Evolutionary conservation across 2,888 invertebrate genomes (phyloP).

Genomic region (Philonicus albiceps): DNA sequence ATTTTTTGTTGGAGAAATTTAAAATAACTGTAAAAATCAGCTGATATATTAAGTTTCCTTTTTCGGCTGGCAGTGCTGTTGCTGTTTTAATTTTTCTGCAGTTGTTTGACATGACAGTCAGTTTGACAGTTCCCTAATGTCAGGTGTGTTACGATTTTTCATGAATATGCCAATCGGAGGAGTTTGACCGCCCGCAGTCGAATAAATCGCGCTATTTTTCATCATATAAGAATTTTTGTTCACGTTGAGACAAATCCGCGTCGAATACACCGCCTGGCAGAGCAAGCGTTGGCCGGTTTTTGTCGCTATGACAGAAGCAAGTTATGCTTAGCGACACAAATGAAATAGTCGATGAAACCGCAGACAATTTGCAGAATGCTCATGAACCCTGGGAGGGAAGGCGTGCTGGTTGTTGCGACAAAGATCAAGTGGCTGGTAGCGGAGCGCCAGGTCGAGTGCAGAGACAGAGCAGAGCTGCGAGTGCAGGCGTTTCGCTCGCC

Average conservation of each 20-base stretch:
- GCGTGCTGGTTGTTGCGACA: not conserved
- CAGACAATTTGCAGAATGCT: conserved; percentile 13
- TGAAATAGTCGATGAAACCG: not conserved
- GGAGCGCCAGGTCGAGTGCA: not conserved
- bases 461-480: not conserved
- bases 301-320: conserved; percentile 28
- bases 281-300: not conserved
- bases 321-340: conserved; percentile 29
- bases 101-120: not conserved
- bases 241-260: not conserved
- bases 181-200: not conserved
- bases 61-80: not conserved
- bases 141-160: not conserved
- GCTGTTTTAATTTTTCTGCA: not conserved
- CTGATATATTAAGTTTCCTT: not conserved
- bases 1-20: not conserved
- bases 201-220: not conserved
- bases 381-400: not conserved
- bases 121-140: not conserved
- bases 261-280: not conserved
- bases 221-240: not conserved
- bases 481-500: not conserved
- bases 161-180: not conserved
- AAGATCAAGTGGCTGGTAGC: not conserved
- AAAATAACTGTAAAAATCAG: not conserved